A percentile compares a stretch with the other conserved stretches of the same genome.
These are phyloP conservation scores for Pterostichus madidus DNA, from an alignment of 2,888 invertebrate species.

Conservation along the genomic window DNA sequence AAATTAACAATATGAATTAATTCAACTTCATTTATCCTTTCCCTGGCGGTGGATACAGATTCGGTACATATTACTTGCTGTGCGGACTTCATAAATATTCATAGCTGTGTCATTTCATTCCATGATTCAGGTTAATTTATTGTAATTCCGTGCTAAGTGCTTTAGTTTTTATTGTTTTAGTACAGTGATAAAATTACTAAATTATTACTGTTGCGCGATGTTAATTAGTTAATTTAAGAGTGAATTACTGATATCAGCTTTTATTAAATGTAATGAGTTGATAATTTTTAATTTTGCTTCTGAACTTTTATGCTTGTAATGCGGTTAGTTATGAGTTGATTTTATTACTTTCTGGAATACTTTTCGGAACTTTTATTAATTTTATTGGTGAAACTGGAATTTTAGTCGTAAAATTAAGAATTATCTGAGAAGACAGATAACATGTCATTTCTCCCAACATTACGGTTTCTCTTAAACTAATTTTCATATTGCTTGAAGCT, in stretches of 20 bases:
- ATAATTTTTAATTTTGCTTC: neutral
- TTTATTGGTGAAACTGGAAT: neutral
- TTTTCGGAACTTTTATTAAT: neutral
- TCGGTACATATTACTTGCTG: neutral
- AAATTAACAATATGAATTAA: constrained; percentile 49
- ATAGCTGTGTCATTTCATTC: constrained; percentile 14
- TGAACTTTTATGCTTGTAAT: neutral
- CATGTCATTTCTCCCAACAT: neutral
- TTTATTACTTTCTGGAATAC: constrained; percentile 2
- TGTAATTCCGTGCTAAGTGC: constrained; percentile 36
- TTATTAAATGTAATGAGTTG: constrained; percentile 2
- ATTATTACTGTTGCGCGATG: constrained; percentile 10
- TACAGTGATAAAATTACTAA: constrained; percentile 23
- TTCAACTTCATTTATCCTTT: constrained; percentile 22
- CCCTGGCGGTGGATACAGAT: constrained; percentile 1
- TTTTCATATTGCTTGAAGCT: no score
- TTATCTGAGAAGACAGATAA: no score
- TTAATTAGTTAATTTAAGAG: constrained; percentile 26
- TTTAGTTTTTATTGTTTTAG: constrained; percentile 42
- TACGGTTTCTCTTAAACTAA: no score
- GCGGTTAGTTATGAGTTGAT: neutral
- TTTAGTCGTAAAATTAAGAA: neutral
- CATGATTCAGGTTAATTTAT: constrained; percentile 36
- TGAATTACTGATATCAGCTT: constrained; percentile 18
- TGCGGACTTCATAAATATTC: constrained; percentile 36